Conservation (phyloP, 2,888 invertebrate species). For the Eledona agricola region DNA sequence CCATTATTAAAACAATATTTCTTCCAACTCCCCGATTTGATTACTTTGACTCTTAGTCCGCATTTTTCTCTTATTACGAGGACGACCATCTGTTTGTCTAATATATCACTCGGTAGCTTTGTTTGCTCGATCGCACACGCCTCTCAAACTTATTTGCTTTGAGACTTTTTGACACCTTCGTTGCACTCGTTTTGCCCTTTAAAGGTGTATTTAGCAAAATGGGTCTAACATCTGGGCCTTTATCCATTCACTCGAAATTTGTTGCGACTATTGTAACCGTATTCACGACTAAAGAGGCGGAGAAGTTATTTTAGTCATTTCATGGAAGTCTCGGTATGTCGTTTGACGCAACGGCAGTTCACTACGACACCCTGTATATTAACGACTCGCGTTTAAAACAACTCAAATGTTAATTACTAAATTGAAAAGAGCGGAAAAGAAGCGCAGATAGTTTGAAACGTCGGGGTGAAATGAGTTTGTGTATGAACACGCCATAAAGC, state of each 20-base stretch:
- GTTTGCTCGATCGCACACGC: slow-evolving; percentile 37
- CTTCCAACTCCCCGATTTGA: slow-evolving; percentile 17
- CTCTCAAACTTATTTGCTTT: slow-evolving; percentile 44
- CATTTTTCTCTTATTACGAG: slow-evolving; percentile 15
- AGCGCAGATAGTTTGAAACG: slow-evolving; percentile 2
- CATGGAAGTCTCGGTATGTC: slow-evolving; percentile 10
- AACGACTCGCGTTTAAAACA: too few species aligned
- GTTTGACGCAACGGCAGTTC: slow-evolving; percentile 2
- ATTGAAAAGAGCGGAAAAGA: too few species aligned
- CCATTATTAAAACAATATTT: slow-evolving; percentile 32
- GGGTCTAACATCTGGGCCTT: slow-evolving; percentile 47
- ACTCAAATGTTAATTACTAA: too few species aligned
- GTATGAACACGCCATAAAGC: slow-evolving; percentile 14
- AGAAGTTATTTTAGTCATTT: slow-evolving; percentile 29
- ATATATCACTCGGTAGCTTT: slow-evolving; percentile 28
- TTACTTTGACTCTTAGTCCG: slow-evolving; percentile 6
- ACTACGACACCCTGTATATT: too few species aligned
- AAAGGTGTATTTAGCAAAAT: slow-evolving; percentile 47
- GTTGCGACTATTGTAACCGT: slow-evolving; percentile 36
- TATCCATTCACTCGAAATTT: slow-evolving; percentile 42
- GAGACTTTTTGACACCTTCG: slow-evolving; percentile 41
- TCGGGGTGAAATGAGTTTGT: slow-evolving; percentile 9
- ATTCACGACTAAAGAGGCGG: slow-evolving; percentile 31
- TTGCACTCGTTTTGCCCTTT: slow-evolving; percentile 34
- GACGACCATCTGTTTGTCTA: slow-evolving; percentile 36